A percentile compares a stretch with the other conserved stretches of the same genome.
Conservation (phyloP, 53 echinoderm and acorn worm genomes). For the Holothuria leucospilota region DNA sequence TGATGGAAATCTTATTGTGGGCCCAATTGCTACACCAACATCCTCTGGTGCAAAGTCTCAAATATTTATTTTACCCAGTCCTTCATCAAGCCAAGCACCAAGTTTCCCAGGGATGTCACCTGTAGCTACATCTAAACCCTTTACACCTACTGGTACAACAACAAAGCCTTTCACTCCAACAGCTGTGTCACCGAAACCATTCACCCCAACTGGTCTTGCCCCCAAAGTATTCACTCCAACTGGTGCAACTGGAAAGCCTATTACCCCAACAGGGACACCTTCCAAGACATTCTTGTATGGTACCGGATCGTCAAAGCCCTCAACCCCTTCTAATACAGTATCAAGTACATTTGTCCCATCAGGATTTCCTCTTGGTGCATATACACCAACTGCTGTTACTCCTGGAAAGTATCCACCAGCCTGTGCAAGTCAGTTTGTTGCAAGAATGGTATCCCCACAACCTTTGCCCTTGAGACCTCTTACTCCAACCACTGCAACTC, state of each 20-base stretch:
- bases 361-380: not conserved
- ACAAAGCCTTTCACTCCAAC: conserved; percentile 51
- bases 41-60: conserved; percentile 77
- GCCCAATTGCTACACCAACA: conserved; percentile 97
- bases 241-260: not conserved
- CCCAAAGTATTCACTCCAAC: conserved; percentile 19
- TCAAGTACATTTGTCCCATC: conserved; percentile 6
- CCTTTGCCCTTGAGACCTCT: not conserved
- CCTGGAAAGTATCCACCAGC: conserved; percentile 21
- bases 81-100: conserved; percentile 89
- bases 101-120: conserved; percentile 67
- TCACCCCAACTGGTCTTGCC: conserved; percentile 30
- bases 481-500: not conserved
- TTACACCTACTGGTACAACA: conserved; percentile 29
- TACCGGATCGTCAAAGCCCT: conserved; percentile 13
- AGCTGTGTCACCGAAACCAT: conserved; percentile 26
- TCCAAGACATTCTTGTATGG: not conserved
- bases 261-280: conserved; percentile 34
- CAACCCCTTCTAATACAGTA: not conserved
- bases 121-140: conserved; percentile 33
- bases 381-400: conserved; percentile 8
- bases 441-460: conserved; percentile 8
- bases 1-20: conserved; percentile 88
- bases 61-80: conserved; percentile 90
- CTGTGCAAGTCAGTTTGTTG: not conserved